A percentile compares a stretch with the other conserved stretches of the same genome.
phyloP scores from a whole-genome alignment of 2,113 vertebrate species.

The Pangasianodon hypophthalmus region DNA sequence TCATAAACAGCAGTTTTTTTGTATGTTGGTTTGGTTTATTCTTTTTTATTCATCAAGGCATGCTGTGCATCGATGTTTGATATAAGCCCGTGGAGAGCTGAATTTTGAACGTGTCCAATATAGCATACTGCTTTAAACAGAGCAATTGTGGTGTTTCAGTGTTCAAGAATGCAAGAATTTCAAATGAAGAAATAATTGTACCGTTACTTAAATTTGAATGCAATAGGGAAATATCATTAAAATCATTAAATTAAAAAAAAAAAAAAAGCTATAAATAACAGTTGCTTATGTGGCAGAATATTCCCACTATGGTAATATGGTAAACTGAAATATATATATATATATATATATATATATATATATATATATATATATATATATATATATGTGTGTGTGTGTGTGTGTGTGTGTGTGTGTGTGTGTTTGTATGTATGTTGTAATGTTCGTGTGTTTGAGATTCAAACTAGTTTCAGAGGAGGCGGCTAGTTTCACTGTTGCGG shows the following conservation, averaged over 20 bases:
- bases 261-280: no score
- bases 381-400: background rate
- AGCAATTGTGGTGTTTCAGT: background rate
- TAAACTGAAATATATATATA: background rate
- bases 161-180: background rate
- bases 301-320: no score
- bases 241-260: background rate
- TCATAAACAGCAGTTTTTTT: background rate
- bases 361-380: background rate
- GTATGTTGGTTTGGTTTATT: background rate
- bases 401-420: background rate
- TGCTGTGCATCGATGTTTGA: background rate
- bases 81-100: no score
- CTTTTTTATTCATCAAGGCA: background rate
- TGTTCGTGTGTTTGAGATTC: background rate
- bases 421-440: background rate
- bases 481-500: background rate
- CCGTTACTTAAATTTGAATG: background rate
- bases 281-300: no score
- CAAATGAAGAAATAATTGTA: background rate
- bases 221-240: background rate
- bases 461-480: background rate
- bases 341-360: background rate
- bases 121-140: background rate
- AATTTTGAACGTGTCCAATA: background rate